Evolutionary conservation across 2,888 invertebrate genomes (phyloP).

Genomic region (Andrena chrysosceles): DNA sequence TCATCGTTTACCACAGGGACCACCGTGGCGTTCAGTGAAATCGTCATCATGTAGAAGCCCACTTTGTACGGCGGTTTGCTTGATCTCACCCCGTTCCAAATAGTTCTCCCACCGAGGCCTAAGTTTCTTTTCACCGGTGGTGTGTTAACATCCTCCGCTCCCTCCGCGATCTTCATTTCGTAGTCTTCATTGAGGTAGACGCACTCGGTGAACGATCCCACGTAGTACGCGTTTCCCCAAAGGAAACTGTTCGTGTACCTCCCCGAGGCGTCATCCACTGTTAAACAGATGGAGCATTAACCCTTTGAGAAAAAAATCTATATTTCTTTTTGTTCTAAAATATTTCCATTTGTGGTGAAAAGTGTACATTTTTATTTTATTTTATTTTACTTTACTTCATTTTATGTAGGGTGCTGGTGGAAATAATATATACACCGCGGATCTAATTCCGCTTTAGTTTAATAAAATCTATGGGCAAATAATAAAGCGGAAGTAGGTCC

Average conservation of each 20-base stretch:
- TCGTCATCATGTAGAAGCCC: conserved; percentile 82
- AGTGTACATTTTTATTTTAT: too few relatives aligned
- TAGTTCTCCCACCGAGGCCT: conserved; percentile 66
- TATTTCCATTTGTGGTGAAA: too few relatives aligned
- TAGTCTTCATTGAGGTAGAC: conserved; percentile 76
- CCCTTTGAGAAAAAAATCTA: too few relatives aligned
- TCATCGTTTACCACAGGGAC: conserved; percentile 28
- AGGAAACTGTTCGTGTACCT: conserved; percentile 83
- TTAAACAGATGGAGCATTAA: conserved; percentile 33
- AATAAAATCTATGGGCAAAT: too few relatives aligned
- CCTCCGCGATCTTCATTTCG: conserved; percentile 52
- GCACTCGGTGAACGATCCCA: conserved; percentile 83
- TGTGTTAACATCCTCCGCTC: conserved; percentile 72
- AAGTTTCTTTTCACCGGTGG: conserved; percentile 75
- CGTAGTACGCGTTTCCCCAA: conserved; percentile 84
- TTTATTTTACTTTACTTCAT: too few relatives aligned
- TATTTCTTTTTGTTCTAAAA: too few relatives aligned
- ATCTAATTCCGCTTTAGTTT: too few relatives aligned
- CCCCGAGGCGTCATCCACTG: conserved; percentile 84
- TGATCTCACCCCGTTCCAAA: conserved; percentile 53
- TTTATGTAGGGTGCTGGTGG: too few relatives aligned
- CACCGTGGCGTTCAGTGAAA: conserved; percentile 77
- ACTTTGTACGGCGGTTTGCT: conserved; percentile 81
- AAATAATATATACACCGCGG: too few relatives aligned
- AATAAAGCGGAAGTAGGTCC: too few relatives aligned